phyloP scores from a whole-genome alignment of 1,140 invertebrate species.

The Drosophila guanche region DNA sequence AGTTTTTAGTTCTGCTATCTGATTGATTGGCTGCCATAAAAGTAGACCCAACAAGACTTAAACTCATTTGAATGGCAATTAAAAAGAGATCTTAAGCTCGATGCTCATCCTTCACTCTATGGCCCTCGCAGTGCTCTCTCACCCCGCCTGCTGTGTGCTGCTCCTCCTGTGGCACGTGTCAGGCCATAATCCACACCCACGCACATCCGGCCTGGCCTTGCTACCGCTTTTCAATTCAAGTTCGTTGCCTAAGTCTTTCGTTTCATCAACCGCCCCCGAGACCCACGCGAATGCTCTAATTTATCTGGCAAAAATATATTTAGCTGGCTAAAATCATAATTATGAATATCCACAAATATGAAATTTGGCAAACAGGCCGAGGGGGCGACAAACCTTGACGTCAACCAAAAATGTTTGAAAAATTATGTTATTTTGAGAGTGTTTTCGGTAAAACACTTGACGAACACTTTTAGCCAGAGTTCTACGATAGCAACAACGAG shows the following conservation, averaged over 20 bases:
- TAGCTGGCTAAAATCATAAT: conserved; percentile 33
- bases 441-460: conserved; percentile 61
- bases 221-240: conserved; percentile 37
- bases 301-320: conserved; percentile 12
- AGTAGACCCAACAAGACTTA: too few relatives aligned
- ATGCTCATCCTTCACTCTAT: too few relatives aligned
- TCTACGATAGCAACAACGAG: conserved; percentile 40
- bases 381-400: conserved; percentile 62
- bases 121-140: too few relatives aligned
- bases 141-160: too few relatives aligned
- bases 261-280: conserved; percentile 21
- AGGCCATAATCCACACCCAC: not conserved
- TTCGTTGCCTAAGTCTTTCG: conserved; percentile 78
- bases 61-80: too few relatives aligned
- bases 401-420: conserved; percentile 19
- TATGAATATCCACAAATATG: conserved; percentile 11
- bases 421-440: conserved; percentile 17
- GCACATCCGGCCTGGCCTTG: conserved; percentile 19
- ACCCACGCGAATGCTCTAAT: conserved; percentile 62
- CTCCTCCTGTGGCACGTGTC: not conserved
- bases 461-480: conserved; percentile 65
- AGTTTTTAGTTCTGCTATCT: too few relatives aligned
- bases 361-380: conserved; percentile 15
- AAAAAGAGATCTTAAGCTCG: too few relatives aligned
- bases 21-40: too few relatives aligned